Evolutionary conservation across 2,888 invertebrate species (phyloP).

Genomic region (Agrotis exclamationis): DNA sequence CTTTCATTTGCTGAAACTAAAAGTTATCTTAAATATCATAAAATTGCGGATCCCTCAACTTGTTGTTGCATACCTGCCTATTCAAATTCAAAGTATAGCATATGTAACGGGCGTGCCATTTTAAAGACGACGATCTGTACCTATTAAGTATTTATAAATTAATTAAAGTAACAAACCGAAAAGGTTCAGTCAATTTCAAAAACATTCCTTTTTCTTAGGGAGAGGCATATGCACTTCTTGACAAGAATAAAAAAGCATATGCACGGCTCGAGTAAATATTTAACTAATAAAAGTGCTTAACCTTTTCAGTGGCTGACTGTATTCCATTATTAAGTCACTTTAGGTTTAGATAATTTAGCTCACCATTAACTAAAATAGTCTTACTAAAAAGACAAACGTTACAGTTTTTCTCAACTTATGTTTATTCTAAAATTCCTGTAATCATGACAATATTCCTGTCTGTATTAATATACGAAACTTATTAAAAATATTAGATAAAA

Average conservation of each 20-base stretch:
- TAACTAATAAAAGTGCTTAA: background rate
- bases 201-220: conserved; percentile 29
- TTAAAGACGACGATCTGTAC: conserved; percentile 3
- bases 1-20: background rate
- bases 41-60: background rate
- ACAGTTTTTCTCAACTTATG: background rate
- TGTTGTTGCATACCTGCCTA: conserved; percentile 1
- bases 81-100: conserved; percentile 3
- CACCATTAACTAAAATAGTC: conserved; percentile 2
- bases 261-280: background rate
- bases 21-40: background rate
- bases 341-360: background rate
- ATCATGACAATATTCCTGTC: background rate
- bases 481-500: background rate
- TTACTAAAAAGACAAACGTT: conserved; percentile 2
- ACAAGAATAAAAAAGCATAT: background rate
- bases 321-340: conserved; percentile 20
- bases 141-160: background rate
- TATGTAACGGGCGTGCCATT: conserved; percentile 7
- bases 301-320: conserved; percentile 13
- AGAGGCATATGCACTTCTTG: background rate
- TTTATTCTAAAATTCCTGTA: background rate
- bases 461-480: background rate
- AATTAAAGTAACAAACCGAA: conserved; percentile 15
- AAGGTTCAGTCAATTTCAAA: conserved; percentile 25